Evolutionary conservation across 2,888 invertebrate species (phyloP).

Genomic region (Troides oblongomaculatus): DNA sequence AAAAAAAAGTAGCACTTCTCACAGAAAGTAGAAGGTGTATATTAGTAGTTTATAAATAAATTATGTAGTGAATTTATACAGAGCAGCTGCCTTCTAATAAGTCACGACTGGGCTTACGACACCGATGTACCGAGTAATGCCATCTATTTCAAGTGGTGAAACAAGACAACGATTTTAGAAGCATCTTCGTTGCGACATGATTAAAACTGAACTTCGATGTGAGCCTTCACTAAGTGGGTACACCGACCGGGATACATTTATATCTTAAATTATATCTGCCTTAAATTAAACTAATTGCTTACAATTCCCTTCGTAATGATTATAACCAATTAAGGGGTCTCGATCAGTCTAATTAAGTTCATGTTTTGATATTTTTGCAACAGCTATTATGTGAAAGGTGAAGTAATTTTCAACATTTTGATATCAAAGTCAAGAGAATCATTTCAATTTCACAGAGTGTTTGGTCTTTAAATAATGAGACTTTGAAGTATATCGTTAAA

Average conservation of each 20-base stretch:
- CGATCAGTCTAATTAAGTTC: not conserved
- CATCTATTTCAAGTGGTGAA: conserved; percentile 44
- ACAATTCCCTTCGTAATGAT: not conserved
- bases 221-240: conserved; percentile 27
- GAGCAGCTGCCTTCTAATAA: conserved; percentile 42
- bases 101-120: conserved; percentile 61
- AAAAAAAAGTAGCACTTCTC: too few relatives aligned
- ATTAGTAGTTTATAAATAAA: not conserved
- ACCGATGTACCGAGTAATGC: conserved; percentile 50
- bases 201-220: conserved; percentile 24
- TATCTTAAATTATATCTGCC: not conserved
- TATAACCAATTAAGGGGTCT: not conserved
- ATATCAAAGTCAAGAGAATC: too few relatives aligned
- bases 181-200: conserved; percentile 27
- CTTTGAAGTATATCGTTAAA: too few relatives aligned
- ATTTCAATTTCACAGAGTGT: too few relatives aligned
- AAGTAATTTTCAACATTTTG: too few relatives aligned
- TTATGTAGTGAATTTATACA: not conserved
- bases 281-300: conserved; percentile 9
- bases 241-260: conserved; percentile 16
- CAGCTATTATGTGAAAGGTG: too few relatives aligned
- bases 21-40: not conserved
- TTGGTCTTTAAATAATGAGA: too few relatives aligned
- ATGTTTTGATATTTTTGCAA: not conserved
- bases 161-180: conserved; percentile 33